Evolutionary conservation across 2,797 vertebrate genomes (phyloP), one percentile per base, ranked within the genome.

Genomic region (Malurus splendens): DNA sequence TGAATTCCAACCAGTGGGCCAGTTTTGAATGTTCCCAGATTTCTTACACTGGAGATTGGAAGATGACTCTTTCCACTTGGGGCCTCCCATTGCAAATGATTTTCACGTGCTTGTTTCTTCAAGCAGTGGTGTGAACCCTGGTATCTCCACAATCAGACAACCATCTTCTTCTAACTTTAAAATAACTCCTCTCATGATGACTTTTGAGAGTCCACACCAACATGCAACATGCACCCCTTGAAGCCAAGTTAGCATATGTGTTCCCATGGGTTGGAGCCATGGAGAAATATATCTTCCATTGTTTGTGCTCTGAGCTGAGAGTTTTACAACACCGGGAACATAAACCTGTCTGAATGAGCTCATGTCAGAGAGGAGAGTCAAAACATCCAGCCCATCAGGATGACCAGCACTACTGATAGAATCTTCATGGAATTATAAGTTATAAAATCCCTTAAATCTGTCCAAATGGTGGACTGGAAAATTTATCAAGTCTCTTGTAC

Each of bases 401-500:
- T 15, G 4, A 80, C 41, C 45, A 90, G 33, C 0, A 1, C 50
- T 84, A 74, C 82, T 88, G 89, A 94, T 88, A 93, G 90, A 92
- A 93, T 95, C 90, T 93, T 90, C 52, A 32, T 62, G 65, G 80
- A 90, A 84, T n/a, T 71, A 8, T 24, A 87, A 83, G 28, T 61
- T 77, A 77, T 82, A 90, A 94, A 93, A 87, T 74, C 57, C 44
- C 33, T 82, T 90, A 79, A 89, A 93, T 83, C 77, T 82, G 80
- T 86, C 77, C 80, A 94, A 92, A 74, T 39, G 28, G 85, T 24
- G 33, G 56, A 81, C 71, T 92, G 95, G 87, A 94, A 93, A 93
- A 86, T 77, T 90, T 57, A 67, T 84, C 65, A 78, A 66, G 79
- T 61, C 70, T 60, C 71, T 74, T 80, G 32, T 82, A 92, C 50